Base-by-base conservation (phyloP, 2,888 invertebrate species). In the Tinea pellionella region DNA sequence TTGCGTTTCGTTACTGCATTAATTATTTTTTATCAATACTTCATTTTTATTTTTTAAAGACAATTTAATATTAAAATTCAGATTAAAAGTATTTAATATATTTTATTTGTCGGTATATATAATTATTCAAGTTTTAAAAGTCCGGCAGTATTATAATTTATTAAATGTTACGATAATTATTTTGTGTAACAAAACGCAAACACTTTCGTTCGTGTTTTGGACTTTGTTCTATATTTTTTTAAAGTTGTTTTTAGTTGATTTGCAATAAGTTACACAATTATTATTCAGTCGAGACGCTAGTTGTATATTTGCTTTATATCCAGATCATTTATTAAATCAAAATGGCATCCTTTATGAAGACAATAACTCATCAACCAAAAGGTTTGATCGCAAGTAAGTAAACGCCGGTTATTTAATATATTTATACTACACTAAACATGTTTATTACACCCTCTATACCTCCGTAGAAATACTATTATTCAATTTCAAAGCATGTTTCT, bases 271-370 rank as follows among this genome's bases (percentile, higher is more conserved):
- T 24, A 24, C 24, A 24, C 24, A 37, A 37, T 37, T 37, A 37
- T 12, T 37, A 37, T 37, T 37, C 1, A 37, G 9, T 6, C 9
- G n/a, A 12, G 2, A 37, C 37, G 37, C 2, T n/a, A 9, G 6
- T 16, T 8, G 15, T 47, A 9, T n/a, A 47, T 47, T 47, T 9
- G 2, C 47, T 47, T 2, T n/a, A 15, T 47, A 15, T 16, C 8
- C 3, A 41, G 4, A 4, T 9, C 16, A 15, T n/a, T 16, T 47
- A 47, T 15, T 47, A 47, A 47, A 47, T 13, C 9, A 47, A 32
- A 57, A 57, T 57, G 57, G 16, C 57, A 11, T 57, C 57, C 32
- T 32, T 57, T 29, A 32, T 57, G 15, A 57, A 32, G 19, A 57
- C 30, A 15, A 30, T 57, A n/a, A 9, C 32, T n/a, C 11, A n/a